Evolutionary conservation across 2,113 vertebrate species (phyloP).

Genomic region (Chinchilla lanigera): DNA sequence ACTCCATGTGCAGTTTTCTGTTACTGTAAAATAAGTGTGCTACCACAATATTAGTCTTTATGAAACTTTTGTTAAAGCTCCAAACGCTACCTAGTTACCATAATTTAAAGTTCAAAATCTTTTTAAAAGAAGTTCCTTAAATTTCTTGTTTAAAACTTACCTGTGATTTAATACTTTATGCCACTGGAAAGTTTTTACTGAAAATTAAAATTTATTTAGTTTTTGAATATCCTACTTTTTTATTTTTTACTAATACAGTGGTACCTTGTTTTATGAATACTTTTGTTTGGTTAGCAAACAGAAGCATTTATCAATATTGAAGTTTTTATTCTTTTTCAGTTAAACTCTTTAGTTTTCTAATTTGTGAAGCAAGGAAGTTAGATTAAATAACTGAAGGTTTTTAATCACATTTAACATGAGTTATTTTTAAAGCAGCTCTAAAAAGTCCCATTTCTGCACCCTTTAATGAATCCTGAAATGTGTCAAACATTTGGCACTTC

Average conservation of each 20-base stretch:
- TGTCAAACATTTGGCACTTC: slow-evolving; percentile 2
- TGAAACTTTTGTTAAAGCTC: not conserved
- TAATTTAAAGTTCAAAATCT: not conserved
- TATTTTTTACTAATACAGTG: not conserved
- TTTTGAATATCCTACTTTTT: not conserved
- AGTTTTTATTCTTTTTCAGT: too few species aligned
- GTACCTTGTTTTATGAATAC: not conserved
- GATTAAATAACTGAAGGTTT: slow-evolving; percentile 44
- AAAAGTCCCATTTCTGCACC: not conserved
- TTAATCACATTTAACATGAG: not conserved
- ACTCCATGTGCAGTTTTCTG: not conserved
- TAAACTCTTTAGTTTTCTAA: slow-evolving; percentile 32
- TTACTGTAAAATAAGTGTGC: not conserved
- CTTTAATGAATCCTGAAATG: slow-evolving; percentile 21
- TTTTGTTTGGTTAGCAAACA: not conserved
- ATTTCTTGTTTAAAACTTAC: not conserved
- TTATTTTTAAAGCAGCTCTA: slow-evolving; percentile 39
- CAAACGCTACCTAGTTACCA: not conserved
- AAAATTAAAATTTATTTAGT: not conserved
- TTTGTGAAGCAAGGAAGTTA: slow-evolving; percentile 16
- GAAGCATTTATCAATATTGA: not conserved
- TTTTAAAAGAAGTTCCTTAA: not conserved
- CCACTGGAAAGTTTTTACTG: not conserved
- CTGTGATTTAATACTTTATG: not conserved
- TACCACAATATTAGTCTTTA: not conserved